A percentile compares a stretch with the other conserved stretches of the same genome.
Evolutionary conservation across 2,113 vertebrate genomes (phyloP).

Genomic region (Tautogolabrus adspersus): DNA sequence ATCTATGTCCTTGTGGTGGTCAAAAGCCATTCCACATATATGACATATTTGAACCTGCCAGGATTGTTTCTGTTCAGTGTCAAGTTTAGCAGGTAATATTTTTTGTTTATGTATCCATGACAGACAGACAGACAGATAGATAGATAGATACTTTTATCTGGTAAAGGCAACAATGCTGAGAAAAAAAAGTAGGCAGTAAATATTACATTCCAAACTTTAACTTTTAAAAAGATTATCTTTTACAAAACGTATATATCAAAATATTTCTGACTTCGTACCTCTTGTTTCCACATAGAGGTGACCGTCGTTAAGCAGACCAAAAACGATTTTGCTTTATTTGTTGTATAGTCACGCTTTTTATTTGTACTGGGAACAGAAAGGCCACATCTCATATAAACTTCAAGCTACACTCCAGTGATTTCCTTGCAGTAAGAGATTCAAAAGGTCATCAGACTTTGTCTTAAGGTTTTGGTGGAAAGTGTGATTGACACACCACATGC

Average conservation of each 20-base stretch:
- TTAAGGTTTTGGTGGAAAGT: slow-evolving; percentile 6
- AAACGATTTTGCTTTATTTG: too few relatives aligned
- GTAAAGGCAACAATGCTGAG: too few relatives aligned
- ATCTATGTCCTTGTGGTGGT: neutral
- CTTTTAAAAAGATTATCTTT: neutral
- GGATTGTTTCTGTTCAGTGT: neutral
- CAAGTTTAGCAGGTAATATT: neutral
- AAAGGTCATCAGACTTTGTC: neutral
- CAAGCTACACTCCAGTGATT: slow-evolving; percentile 11
- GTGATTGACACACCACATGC: slow-evolving; percentile 1
- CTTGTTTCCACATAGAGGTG: too few relatives aligned
- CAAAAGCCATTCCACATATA: neutral
- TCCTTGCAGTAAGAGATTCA: neutral
- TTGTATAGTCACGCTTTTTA: neutral
- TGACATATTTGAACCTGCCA: neutral
- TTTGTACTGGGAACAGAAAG: slow-evolving; percentile 16
- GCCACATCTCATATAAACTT: neutral
- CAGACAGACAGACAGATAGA: too few relatives aligned
- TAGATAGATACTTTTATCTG: too few relatives aligned
- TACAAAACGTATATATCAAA: neutral
- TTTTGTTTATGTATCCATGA: neutral
- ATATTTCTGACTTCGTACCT: neutral
- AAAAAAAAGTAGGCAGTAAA: neutral
- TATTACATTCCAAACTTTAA: neutral
- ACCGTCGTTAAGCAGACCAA: too few relatives aligned